Conservation (phyloP, 2,113 vertebrate genomes). For the Tupaia chinensis region DNA sequence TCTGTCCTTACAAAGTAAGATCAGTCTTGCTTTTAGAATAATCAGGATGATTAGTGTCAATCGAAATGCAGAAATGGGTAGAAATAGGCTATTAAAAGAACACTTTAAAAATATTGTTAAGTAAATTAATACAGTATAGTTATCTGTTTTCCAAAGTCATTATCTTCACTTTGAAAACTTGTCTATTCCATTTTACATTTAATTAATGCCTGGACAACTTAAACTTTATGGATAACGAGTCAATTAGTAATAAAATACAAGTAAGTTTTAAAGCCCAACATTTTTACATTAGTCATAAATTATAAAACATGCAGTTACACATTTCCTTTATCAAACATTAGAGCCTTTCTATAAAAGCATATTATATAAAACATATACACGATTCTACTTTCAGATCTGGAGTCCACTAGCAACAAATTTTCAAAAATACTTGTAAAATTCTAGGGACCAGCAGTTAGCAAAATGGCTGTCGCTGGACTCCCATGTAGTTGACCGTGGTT, state of each 20-base stretch:
- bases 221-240: background rate
- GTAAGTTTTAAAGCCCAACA: background rate
- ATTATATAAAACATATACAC: background rate
- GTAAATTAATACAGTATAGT: background rate
- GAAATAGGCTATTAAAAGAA: constrained; percentile 30
- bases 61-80: background rate
- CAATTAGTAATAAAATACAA: background rate
- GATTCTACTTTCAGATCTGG: background rate
- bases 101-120: constrained; percentile 44
- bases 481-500: no score
- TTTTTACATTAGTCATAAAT: background rate
- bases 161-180: constrained; percentile 33
- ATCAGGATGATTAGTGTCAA: constrained; percentile 1
- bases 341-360: background rate
- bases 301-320: background rate
- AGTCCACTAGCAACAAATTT: background rate
- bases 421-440: background rate
- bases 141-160: background rate
- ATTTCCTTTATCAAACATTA: background rate
- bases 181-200: background rate
- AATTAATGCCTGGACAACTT: constrained; percentile 16
- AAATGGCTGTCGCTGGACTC: no score
- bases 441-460: background rate
- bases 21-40: background rate
- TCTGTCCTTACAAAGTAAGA: background rate